phyloP scores from a whole-genome alignment of 2,113 vertebrate genomes.

The Sinocyclocheilus rhinocerous region DNA sequence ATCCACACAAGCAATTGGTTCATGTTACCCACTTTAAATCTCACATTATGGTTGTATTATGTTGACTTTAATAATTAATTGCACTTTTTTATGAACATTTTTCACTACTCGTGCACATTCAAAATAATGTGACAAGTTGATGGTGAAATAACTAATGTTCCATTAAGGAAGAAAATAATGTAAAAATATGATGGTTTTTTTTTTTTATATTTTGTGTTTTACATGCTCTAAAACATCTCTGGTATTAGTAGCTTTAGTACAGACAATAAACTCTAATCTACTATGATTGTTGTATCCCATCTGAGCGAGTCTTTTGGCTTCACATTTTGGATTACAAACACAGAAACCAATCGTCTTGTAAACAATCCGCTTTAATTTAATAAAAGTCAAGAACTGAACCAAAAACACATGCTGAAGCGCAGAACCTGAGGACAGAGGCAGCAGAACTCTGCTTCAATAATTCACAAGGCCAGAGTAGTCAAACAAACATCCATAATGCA shows the following conservation, averaged over 20 bases:
- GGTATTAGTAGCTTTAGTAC: not conserved
- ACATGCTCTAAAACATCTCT: not conserved
- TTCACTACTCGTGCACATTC: not conserved
- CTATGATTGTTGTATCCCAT: not conserved
- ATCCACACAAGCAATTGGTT: not conserved
- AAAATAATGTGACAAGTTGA: not conserved
- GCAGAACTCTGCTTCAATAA: not conserved
- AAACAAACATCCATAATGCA: not conserved
- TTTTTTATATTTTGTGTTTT: not conserved
- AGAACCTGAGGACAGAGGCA: not conserved
- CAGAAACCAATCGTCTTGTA: not conserved
- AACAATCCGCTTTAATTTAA: conserved; percentile 13
- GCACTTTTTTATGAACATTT: not conserved
- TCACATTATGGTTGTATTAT: not conserved
- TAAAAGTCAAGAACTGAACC: not conserved
- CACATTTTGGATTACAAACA: not conserved
- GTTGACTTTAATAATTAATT: not conserved
- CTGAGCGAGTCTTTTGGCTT: not conserved
- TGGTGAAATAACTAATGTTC: not conserved
- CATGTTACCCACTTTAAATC: too few relatives aligned
- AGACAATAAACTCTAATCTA: conserved; percentile 18
- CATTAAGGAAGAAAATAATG: not conserved
- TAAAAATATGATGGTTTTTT: not conserved
- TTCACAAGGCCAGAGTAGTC: conserved; percentile 17
- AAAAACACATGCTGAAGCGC: not conserved